Evolutionary conservation across 1,140 invertebrate genomes (phyloP), one percentile per base, ranked within the genome.

Genomic region (Callitettix versicolor): DNA sequence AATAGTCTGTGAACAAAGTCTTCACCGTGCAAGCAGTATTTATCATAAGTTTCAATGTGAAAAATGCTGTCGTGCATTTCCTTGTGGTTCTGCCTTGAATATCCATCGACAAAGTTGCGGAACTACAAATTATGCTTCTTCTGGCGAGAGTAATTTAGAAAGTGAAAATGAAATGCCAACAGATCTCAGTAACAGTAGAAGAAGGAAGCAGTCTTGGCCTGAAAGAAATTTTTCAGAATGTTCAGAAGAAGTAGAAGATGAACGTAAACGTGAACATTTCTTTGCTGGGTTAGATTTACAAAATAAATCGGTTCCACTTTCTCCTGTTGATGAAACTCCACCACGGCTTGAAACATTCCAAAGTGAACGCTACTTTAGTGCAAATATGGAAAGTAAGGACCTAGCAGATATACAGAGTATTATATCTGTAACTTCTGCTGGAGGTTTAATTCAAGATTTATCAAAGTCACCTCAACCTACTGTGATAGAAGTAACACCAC

Each of bases 351-450:
- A 57, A 6, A 49, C 58, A 38, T 61, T 59, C 38, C 58, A 61
- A 26, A 55, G 36, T 20, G 9, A 55, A 17, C 15, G 47, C 42
- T 53, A 58, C 17, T 38, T 51, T 18, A 40, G 21, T 53, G 12
- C 38, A 42, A 42, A 7, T 9, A 41, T 43, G 6, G 71, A 76
- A 47, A 76, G 75, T 9, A 81, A 80, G 65, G 84, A 91, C 63
- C 68, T 90, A 46, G 87, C 87, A n/a, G 87, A 90, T 60, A 89
- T 91, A 21, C 83, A 86, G 61, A 86, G 84, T 2, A 90, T 90
- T 47, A 73, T 90, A 21, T 82, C 82, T 1, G 79, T 87, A 30
- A 86, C 58, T 4, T 53, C 54, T 17, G 47, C 52, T 38, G 49
- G 54, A 41, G 43, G 48, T 22, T 38, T 59, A 7, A 33, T 59